Base-by-base conservation (phyloP, 2,797 vertebrate species). In the Diplodus sargus region DNA sequence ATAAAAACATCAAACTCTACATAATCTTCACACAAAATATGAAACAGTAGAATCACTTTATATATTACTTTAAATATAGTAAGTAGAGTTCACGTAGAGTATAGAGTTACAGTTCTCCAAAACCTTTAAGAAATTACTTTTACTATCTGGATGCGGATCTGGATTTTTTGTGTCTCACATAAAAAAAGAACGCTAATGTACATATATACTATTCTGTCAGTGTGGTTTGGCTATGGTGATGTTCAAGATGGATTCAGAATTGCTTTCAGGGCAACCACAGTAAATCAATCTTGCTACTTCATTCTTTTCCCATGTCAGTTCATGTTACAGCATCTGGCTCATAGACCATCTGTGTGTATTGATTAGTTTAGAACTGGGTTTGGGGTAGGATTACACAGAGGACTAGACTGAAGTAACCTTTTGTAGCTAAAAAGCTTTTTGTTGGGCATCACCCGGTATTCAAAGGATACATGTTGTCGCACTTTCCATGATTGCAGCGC, bases 341-440 rank as follows among this genome's bases (percentile, higher is more conserved):
- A 67, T 78, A 79, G 69, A 85, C 90, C 91, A 92, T 93, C 88
- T 92, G 92, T 72, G 92, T 72, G 70, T 94, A 94, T 94, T 84
- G 93, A 94, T 94, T 85, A 74, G 79, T 85, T 66, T 43, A 78
- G 74, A 76, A 51, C 69, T 56, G 61, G 66, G 57, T 69, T 74
- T 28, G 60, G 67, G 78, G 58, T 90, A 54, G 63, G 75, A 78
- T 93, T 90, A 89, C 90, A 68, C 70, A 43, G 48, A 74, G 62
- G 85, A 62, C 42, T 22, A 18, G 43, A 54, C 78, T 76, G 52
- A 80, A 76, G 84, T 70, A 84, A 87, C 66, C 71, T 66, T 63
- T 51, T 70, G 79, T 60, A 64, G 68, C 22, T 56, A 34, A 52
- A 30, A 45, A 15, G 8, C 18, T 51, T 68, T 71, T 25, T 25